A percentile compares a stretch with the other conserved stretches of the same genome.
These are phyloP conservation scores for Cantharis nigra DNA, from an alignment of 2,888 invertebrate species.

Conservation along the genomic window DNA sequence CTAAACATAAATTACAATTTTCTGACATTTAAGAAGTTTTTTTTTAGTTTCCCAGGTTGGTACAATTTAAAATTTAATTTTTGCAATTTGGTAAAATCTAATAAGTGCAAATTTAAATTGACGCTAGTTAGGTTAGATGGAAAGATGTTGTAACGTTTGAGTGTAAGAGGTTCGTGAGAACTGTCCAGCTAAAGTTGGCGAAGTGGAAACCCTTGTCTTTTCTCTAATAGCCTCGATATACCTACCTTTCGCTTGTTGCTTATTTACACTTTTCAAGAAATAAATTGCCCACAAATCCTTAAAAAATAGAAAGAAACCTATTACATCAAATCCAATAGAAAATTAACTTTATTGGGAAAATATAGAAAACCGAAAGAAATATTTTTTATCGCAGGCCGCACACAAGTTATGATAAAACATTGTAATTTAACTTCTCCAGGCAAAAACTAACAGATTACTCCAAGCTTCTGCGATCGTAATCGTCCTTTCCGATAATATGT, in stretches of 20 bases:
- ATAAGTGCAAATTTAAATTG: neutral
- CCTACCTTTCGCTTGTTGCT: conserved; percentile 21
- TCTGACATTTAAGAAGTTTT: neutral
- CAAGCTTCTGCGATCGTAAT: too few species aligned
- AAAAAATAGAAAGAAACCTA: conserved; percentile 15
- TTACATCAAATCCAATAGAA: neutral
- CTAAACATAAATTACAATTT: conserved; percentile 2
- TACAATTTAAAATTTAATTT: neutral
- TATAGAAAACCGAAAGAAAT: neutral
- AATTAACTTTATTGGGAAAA: neutral
- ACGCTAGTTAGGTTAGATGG: neutral
- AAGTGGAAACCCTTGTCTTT: conserved; percentile 37
- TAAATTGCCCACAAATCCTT: conserved; percentile 20
- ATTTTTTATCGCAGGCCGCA: neutral
- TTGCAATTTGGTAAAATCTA: neutral
- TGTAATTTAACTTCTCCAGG: neutral
- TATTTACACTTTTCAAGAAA: conserved; percentile 17
- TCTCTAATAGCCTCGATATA: conserved; percentile 31
- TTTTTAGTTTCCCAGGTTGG: neutral
- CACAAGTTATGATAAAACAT: too few species aligned
- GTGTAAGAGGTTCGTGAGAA: conserved; percentile 22
- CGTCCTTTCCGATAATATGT: too few species aligned
- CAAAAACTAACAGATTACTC: too few species aligned
- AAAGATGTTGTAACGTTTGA: neutral
- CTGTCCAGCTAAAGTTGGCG: conserved; percentile 27